phyloP scores from a whole-genome alignment of 1,140 invertebrate genomes.

The Frieseomelitta varia region DNA sequence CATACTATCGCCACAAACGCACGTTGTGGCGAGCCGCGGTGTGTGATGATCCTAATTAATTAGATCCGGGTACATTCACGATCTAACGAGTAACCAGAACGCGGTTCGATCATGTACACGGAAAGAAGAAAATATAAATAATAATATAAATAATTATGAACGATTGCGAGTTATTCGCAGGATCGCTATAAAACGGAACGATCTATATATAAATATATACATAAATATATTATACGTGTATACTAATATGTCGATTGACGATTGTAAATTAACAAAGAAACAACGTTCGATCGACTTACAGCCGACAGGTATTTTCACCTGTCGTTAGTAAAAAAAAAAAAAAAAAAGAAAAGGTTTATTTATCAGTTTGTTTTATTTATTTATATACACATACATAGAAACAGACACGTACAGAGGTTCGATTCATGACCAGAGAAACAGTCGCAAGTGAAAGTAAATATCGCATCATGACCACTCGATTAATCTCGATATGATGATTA shows the following conservation, averaged over 20 bases:
- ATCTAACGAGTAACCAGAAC: not conserved
- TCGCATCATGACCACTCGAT: conserved; percentile 1
- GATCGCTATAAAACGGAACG: not conserved
- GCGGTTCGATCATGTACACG: conserved; percentile 25
- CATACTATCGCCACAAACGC: conserved; percentile 48
- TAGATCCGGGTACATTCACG: not conserved
- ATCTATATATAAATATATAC: not conserved
- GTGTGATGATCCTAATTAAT: conserved; percentile 43
- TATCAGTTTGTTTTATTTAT: conserved; percentile 16
- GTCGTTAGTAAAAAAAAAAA: not conserved
- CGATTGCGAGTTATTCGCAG: conserved; percentile 11
- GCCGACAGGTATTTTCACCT: not conserved
- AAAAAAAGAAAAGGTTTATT: conserved; percentile 18
- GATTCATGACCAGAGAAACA: conserved; percentile 45
- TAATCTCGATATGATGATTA: conserved; percentile 8
- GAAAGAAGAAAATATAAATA: conserved; percentile 14
- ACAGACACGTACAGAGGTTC: conserved; percentile 4
- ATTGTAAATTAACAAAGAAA: not conserved
- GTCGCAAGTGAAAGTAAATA: conserved; percentile 63
- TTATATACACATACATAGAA: not conserved
- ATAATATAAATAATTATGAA: not conserved
- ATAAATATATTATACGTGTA: not conserved
- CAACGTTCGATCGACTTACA: not conserved
- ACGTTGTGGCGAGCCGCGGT: conserved; percentile 34
- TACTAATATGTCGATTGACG: not conserved